Base-by-base conservation (phyloP, 2,797 vertebrate genomes). In the Sebastolobus alascanus region DNA sequence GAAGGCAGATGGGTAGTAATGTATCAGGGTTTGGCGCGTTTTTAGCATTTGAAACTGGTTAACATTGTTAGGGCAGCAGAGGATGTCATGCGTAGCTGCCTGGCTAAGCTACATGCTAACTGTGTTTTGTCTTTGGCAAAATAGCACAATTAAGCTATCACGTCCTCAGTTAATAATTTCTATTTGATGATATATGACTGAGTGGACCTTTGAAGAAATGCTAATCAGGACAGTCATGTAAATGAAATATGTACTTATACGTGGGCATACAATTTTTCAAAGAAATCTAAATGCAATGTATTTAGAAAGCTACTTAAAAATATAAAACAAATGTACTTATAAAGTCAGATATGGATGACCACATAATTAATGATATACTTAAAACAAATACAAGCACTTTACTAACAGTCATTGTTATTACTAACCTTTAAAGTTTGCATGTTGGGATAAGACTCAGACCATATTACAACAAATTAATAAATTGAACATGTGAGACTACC, bases 361-460 rank as follows among this genome's bases (percentile, higher is more conserved):
- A 54, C 40, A 63, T 70, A 61, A 77, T 73, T 70, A 83, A 77
- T 22, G 59, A 65, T 84, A 74, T 52, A 86, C 1, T 69, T 73
- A 13, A 77, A 86, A 87, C 9, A 75, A 79, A 85, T 82, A 80
- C 64, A 89, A 86, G 93, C 90, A 94, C 93, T 92, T 94, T 93
- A 93, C 82, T 86, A 89, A 90, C 75, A 82, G 55, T 80, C 68
- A 66, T 3, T 82, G 63, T 82, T 76, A 70, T 79, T 73, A 84
- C 76, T 91, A 89, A 87, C 52, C 52, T 77, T 73, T 64, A 71
- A 84, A 65, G 3, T 31, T 82, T 86, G 84, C 90, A 87, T 83
- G 73, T 82, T 60, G 69, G 60, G 54, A 72, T 79, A 54, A 87
- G 10, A 82, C 35, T 69, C 14, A 31, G n/a, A 83, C 3, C 20